These are phyloP conservation scores for Perca flavescens DNA, from an alignment of 2,113 vertebrate species.

Conservation along the genomic window DNA sequence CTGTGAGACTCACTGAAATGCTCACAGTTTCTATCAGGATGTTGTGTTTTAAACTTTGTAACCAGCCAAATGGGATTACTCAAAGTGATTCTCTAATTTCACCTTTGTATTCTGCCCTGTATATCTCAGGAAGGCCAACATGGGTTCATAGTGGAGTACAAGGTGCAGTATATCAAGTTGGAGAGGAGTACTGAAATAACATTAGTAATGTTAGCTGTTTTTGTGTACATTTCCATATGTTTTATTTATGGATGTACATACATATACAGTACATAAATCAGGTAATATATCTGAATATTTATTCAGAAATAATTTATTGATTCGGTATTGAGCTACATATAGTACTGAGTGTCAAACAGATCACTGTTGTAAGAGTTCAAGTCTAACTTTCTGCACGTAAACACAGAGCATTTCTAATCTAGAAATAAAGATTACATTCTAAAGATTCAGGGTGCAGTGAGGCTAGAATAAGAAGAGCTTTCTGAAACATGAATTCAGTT, in stretches of 20 bases:
- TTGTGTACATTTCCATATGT: not conserved
- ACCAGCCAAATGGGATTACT: not conserved
- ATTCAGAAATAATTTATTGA: too few relatives aligned
- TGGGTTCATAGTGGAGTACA: not conserved
- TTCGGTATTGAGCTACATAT: too few relatives aligned
- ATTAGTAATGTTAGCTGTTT: not conserved
- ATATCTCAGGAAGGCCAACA: not conserved
- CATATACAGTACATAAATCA: not conserved
- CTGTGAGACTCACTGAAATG: not conserved
- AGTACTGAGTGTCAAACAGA: too few relatives aligned
- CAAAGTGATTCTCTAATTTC: not conserved
- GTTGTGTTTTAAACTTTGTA: conserved; percentile 8
- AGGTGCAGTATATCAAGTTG: not conserved
- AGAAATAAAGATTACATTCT: not conserved
- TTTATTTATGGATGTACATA: not conserved
- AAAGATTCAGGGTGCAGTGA: not conserved
- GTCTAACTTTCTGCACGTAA: too few relatives aligned
- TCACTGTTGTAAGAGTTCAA: too few relatives aligned
- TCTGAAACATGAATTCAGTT: not conserved
- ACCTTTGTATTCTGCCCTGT: not conserved
- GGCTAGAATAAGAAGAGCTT: not conserved
- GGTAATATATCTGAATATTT: not conserved
- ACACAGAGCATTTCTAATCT: not conserved
- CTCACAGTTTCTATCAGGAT: not conserved
- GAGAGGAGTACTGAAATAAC: conserved; percentile 1